These are phyloP conservation scores for Phoronis australis DNA, from an alignment of 2,888 invertebrate genomes.

Conservation along the genomic window DNA sequence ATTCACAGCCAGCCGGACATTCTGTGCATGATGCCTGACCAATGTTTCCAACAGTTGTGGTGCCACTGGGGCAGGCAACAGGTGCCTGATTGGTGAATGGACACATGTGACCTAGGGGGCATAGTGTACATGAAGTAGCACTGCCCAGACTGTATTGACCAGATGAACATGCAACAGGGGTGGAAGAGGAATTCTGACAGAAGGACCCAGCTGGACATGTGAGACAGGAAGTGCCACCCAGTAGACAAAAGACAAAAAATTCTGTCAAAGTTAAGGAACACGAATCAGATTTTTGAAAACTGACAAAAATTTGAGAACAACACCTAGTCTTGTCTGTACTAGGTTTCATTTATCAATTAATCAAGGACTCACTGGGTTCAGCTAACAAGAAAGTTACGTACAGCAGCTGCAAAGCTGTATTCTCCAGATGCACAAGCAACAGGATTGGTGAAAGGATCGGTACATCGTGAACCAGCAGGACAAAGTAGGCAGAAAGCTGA, in stretches of 20 bases:
- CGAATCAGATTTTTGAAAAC: too few relatives aligned
- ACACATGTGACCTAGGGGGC: constrained; percentile 34
- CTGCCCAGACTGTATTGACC: constrained; percentile 37
- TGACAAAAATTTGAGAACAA: too few relatives aligned
- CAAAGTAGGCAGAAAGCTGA: constrained; percentile 34
- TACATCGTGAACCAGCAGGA: constrained; percentile 31
- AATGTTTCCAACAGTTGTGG: constrained; percentile 24
- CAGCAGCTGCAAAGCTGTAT: too few relatives aligned
- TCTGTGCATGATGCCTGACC: constrained; percentile 28
- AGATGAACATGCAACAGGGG: constrained; percentile 21
- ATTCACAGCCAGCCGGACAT: constrained; percentile 34
- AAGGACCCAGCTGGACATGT: constrained; percentile 34
- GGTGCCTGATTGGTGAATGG: constrained; percentile 23
- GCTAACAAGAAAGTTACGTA: too few relatives aligned
- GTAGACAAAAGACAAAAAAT: constrained; percentile 33
- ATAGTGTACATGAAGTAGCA: constrained; percentile 27
- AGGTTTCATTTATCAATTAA: too few relatives aligned
- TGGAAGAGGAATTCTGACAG: constrained; percentile 21
- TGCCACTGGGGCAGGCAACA: constrained; percentile 29
- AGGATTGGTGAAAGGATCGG: background rate
- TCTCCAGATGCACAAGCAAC: background rate
- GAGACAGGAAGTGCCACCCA: constrained; percentile 31
- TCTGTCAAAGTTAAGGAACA: too few relatives aligned
- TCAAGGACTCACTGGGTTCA: too few relatives aligned
- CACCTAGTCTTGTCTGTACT: too few relatives aligned